Evolutionary conservation across 2,797 vertebrate genomes (phyloP).

Genomic region (Hemibagrus guttatus): DNA sequence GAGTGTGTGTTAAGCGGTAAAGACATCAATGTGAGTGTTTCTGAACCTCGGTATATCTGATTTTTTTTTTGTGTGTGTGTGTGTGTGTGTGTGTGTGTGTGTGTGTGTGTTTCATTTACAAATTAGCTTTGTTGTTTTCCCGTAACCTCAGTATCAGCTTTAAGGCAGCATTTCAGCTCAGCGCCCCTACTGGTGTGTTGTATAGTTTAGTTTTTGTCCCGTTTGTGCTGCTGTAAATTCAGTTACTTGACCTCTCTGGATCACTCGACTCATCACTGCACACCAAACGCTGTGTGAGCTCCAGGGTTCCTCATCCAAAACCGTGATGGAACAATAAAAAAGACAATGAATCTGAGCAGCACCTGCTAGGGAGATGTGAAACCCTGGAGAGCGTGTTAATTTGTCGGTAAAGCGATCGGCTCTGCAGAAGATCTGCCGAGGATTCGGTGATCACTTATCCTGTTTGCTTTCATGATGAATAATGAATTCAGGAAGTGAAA

Average conservation of each 20-base stretch:
- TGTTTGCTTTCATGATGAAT: background rate
- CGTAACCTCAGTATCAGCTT: background rate
- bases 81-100: conserved; percentile 22
- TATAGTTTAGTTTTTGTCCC: background rate
- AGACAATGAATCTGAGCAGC: background rate
- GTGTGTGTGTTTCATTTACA: background rate
- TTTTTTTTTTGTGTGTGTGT: background rate
- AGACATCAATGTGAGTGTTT: conserved; percentile 89
- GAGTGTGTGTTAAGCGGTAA: conserved; percentile 95
- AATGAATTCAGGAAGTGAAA: background rate
- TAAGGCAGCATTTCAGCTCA: background rate
- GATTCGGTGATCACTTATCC: background rate
- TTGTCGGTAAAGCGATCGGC: background rate
- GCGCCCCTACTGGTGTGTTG: background rate
- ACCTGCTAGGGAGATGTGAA: background rate
- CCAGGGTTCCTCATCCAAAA: background rate
- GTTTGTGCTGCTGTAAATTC: background rate
- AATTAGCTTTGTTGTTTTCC: background rate
- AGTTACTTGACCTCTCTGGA: background rate
- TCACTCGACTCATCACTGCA: background rate
- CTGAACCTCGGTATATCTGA: background rate
- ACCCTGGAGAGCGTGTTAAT: background rate
- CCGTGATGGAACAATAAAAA: background rate
- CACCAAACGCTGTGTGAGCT: background rate
- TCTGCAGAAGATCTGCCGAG: background rate